Conservation (phyloP, 2,113 vertebrate genomes). For the Semnornis frantzii region DNA sequence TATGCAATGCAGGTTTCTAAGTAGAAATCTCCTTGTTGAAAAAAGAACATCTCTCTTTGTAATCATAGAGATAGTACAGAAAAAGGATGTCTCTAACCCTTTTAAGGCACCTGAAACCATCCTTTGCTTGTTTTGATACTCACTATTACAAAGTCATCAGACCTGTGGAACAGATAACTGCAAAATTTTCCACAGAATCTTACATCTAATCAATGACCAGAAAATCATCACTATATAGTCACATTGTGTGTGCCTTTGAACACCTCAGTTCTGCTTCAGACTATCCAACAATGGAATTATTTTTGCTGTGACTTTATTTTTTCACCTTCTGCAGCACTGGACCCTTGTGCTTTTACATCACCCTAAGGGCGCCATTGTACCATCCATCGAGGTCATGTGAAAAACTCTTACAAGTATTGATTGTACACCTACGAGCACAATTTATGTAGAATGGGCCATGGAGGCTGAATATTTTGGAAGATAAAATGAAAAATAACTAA, state of each 20-base stretch:
- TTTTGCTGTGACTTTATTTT: not conserved
- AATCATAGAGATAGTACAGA: not conserved
- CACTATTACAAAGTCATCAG: not conserved
- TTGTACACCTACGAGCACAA: not conserved
- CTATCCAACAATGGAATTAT: not conserved
- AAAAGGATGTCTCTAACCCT: not conserved
- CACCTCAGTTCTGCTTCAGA: not conserved
- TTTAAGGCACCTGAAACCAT: not conserved
- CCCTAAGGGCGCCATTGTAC: rapidly evolving
- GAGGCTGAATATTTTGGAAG: not conserved
- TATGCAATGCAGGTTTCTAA: not conserved
- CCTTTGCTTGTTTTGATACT: not conserved
- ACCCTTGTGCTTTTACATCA: not conserved
- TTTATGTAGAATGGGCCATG: not conserved
- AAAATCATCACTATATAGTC: not conserved
- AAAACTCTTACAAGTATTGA: not conserved
- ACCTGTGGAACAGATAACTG: not conserved
- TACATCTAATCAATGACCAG: not conserved
- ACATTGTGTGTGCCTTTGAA: not conserved
- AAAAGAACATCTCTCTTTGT: not conserved
- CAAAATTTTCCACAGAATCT: not conserved
- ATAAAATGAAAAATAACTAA: not conserved
- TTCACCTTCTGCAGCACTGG: not conserved
- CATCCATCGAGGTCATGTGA: not conserved
- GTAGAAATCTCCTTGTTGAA: not conserved